Conservation (phyloP, 2,888 invertebrate species). For the Azorinus chamasolen region DNA sequence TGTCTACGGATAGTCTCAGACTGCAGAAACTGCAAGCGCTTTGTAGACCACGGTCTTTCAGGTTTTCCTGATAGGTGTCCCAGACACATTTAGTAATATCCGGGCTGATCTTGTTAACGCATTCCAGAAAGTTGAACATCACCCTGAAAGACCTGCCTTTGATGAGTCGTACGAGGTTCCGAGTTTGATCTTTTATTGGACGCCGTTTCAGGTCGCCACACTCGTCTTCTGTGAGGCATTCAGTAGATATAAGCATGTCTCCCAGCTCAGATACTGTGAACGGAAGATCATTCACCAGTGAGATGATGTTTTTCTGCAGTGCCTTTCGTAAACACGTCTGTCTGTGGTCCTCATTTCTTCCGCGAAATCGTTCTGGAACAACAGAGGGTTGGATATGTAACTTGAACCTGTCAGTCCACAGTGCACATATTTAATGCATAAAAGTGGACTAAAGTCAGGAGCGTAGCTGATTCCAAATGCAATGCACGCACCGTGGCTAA, state of each 20-base stretch:
- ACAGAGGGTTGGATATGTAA: too few species aligned
- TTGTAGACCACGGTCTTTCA: not conserved
- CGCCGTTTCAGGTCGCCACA: conserved; percentile 2
- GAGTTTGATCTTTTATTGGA: conserved; percentile 18
- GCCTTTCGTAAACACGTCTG: conserved; percentile 1
- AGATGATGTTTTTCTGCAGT: conserved; percentile 9
- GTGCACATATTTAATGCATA: too few species aligned
- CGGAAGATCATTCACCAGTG: conserved; percentile 14
- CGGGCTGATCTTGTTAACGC: not conserved
- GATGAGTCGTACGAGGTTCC: conserved; percentile 16
- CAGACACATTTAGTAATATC: too few species aligned
- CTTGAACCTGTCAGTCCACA: too few species aligned
- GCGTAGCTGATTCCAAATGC: too few species aligned
- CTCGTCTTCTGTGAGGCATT: conserved; percentile 31
- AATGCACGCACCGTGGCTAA: too few species aligned
- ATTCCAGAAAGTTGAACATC: not conserved
- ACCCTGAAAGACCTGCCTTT: conserved; percentile 18
- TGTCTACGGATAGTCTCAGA: conserved; percentile 3
- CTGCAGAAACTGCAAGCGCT: conserved; percentile 17
- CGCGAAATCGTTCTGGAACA: too few species aligned
- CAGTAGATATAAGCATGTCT: conserved; percentile 14
- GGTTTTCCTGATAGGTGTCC: too few species aligned
- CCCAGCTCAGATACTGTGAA: conserved; percentile 24
- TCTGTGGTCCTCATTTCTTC: not conserved
- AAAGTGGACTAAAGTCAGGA: too few species aligned